A percentile compares a stretch with the other conserved stretches of the same genome.
These are phyloP conservation scores for Galagoides demidoff DNA, from an alignment of 2,797 vertebrate genomes.

Conservation along the genomic window DNA sequence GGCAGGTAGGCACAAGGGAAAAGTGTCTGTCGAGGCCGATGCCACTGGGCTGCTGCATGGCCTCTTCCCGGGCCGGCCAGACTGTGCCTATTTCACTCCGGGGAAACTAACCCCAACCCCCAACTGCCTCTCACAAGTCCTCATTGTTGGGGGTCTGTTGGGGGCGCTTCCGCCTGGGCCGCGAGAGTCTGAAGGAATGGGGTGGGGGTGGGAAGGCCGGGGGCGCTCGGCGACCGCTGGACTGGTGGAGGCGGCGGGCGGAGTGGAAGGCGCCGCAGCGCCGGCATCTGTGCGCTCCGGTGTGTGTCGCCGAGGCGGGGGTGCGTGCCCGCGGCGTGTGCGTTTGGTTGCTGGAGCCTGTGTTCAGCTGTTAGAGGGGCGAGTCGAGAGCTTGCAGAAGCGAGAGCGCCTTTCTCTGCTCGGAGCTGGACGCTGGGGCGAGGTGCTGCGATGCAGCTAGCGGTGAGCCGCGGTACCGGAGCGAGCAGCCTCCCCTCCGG, in stretches of 20 bases:
- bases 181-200: slow-evolving; percentile 31
- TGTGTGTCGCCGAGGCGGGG: not conserved
- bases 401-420: not conserved
- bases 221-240: not conserved
- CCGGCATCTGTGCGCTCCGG: not conserved
- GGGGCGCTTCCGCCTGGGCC: slow-evolving; percentile 54
- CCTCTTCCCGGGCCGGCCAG: not conserved
- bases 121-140: slow-evolving; percentile 66
- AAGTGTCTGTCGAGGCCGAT: not conserved
- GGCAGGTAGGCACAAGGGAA: not conserved
- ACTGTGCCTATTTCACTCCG: not conserved
- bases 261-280: slow-evolving; percentile 55
- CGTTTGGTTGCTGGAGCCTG: not conserved
- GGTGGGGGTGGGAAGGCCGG: slow-evolving; percentile 27
- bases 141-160: slow-evolving; percentile 78
- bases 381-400: not conserved
- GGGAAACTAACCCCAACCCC: slow-evolving; percentile 37
- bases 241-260: not conserved
- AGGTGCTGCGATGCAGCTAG: not conserved
- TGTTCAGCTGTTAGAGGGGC: not conserved
- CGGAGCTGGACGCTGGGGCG: not conserved
- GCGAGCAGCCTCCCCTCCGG: not conserved
- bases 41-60: not conserved
- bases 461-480: not conserved
- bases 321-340: not conserved